These are phyloP conservation scores for Pseudobourletiella spinata DNA, from an alignment of 1,140 invertebrate species.

Conservation along the genomic window DNA sequence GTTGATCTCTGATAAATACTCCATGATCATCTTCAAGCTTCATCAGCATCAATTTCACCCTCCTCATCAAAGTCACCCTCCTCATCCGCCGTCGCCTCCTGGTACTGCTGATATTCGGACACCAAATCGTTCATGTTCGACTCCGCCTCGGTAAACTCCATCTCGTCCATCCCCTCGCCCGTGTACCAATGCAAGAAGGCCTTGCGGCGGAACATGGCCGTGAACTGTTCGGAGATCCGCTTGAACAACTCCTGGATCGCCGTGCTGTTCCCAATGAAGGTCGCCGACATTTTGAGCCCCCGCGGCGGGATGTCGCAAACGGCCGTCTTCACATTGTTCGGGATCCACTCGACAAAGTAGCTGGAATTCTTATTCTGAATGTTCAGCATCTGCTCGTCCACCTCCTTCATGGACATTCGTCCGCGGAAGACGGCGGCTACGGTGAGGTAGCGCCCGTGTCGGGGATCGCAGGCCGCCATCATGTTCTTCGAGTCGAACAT, in stretches of 20 bases:
- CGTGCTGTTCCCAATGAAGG: slow-evolving; percentile 59
- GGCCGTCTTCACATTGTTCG: slow-evolving; percentile 61
- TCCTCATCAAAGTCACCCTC: slow-evolving; percentile 46
- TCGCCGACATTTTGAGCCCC: slow-evolving; percentile 58
- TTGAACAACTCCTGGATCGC: slow-evolving; percentile 78
- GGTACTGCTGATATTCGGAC: slow-evolving; percentile 79
- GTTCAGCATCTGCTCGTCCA: slow-evolving; percentile 62
- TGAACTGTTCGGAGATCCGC: slow-evolving; percentile 77
- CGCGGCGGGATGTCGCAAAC: slow-evolving; percentile 56
- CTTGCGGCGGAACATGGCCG: slow-evolving; percentile 87
- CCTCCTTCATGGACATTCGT: slow-evolving; percentile 89
- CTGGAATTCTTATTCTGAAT: slow-evolving; percentile 86
- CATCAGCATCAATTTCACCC: slow-evolving; percentile 34
- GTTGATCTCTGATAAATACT: too few species aligned
- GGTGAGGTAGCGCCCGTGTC: slow-evolving; percentile 85
- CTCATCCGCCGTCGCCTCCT: slow-evolving; percentile 49
- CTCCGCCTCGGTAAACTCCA: slow-evolving; percentile 66
- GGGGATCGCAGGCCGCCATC: slow-evolving; percentile 94
- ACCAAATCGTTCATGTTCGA: slow-evolving; percentile 76
- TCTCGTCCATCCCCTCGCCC: slow-evolving; percentile 72
- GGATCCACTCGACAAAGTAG: slow-evolving; percentile 91
- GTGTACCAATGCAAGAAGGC: slow-evolving; percentile 92
- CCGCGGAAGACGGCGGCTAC: slow-evolving; percentile 89
- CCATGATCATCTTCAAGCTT: too few species aligned
- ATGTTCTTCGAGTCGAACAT: slow-evolving; percentile 84